Conservation (phyloP, 1,140 invertebrate genomes). For the Lethrus apterus region DNA sequence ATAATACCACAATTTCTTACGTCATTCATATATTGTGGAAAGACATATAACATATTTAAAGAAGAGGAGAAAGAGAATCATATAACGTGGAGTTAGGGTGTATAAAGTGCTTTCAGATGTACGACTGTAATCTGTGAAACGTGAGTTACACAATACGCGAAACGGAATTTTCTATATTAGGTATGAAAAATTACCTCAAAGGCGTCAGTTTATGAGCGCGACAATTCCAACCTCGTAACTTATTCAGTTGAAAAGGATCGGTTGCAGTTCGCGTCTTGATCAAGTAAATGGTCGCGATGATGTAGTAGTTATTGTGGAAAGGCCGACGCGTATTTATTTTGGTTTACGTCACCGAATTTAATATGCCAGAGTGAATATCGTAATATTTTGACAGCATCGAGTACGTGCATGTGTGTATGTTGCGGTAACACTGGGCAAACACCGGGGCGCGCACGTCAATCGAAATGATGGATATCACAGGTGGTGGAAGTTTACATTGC, state of each 20-base stretch:
- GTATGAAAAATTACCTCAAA: conserved; percentile 11
- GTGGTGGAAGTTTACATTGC: conserved; percentile 5
- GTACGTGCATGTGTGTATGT: background rate
- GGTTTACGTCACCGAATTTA: too few relatives aligned
- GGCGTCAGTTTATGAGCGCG: conserved; percentile 6
- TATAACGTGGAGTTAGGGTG: conserved; percentile 14
- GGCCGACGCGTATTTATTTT: too few relatives aligned
- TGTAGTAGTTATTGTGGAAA: too few relatives aligned
- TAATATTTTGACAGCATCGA: conserved; percentile 1
- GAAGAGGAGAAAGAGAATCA: conserved; percentile 2
- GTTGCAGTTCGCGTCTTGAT: too few relatives aligned
- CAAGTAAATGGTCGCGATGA: too few relatives aligned
- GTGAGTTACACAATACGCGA: conserved; percentile 12
- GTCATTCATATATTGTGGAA: too few relatives aligned
- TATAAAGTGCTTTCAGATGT: conserved; percentile 11
- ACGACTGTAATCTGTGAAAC: conserved; percentile 7
- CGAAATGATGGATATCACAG: conserved; percentile 8
- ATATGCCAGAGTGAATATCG: too few relatives aligned
- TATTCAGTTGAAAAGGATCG: conserved; percentile 1
- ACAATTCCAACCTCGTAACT: conserved; percentile 4
- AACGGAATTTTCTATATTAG: conserved; percentile 3
- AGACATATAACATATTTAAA: too few relatives aligned
- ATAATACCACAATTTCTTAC: too few relatives aligned
- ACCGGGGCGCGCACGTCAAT: conserved; percentile 4
- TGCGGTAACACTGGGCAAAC: conserved; percentile 6